phyloP scores from a whole-genome alignment of 2,888 invertebrate species.

The Syrphus vitripennis region DNA sequence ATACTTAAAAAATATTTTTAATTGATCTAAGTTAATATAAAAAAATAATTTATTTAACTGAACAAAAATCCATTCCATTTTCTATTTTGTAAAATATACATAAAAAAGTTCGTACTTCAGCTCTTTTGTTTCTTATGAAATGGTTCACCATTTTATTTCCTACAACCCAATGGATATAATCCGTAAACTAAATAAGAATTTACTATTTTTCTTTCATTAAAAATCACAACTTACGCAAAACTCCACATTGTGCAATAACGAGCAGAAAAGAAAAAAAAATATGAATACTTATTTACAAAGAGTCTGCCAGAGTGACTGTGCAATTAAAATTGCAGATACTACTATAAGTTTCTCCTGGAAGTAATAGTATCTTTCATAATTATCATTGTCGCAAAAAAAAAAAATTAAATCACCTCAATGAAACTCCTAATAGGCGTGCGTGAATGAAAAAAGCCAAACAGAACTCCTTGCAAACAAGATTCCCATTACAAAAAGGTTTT shows the following conservation, averaged over 20 bases:
- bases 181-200: not conserved
- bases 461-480: not conserved
- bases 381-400: not conserved
- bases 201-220: not conserved
- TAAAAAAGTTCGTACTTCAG: not conserved
- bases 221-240: not conserved
- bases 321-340: constrained; percentile 49
- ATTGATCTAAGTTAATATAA: too few relatives aligned
- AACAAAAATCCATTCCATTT: too few relatives aligned
- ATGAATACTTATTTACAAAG: constrained; percentile 38
- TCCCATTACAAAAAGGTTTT: not conserved
- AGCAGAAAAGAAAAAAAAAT: constrained; percentile 4
- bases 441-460: not conserved
- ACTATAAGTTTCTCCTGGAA: constrained; percentile 9
- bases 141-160: not conserved
- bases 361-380: constrained; percentile 30
- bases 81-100: too few relatives aligned
- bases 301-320: not conserved
- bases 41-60: too few relatives aligned
- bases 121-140: not conserved
- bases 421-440: constrained; percentile 5
- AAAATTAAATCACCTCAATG: not conserved
- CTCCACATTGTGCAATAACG: not conserved
- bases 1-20: too few relatives aligned
- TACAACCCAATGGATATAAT: not conserved